Evolutionary conservation across 2,888 invertebrate genomes (phyloP).

Genomic region (Oasisia sp.): DNA sequence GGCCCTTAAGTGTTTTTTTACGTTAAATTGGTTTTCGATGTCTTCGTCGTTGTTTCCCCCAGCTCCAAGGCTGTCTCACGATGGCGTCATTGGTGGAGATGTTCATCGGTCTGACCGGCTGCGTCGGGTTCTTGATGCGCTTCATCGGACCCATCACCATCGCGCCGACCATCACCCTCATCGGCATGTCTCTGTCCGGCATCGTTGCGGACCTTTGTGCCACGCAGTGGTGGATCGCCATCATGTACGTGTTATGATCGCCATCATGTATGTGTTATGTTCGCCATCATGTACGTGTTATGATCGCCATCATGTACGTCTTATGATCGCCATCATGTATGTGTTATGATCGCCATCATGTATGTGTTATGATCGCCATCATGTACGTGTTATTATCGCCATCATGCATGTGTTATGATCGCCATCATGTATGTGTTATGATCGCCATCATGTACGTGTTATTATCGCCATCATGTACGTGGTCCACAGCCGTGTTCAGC

Average conservation of each 20-base stretch:
- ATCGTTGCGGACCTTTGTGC: slow-evolving; percentile 82
- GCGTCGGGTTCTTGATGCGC: slow-evolving; percentile 79
- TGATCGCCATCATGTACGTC: too few species aligned
- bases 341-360: too few species aligned
- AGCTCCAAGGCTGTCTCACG: slow-evolving; percentile 82
- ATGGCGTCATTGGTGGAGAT: slow-evolving; percentile 81
- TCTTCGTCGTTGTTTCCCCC: neutral
- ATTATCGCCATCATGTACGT: too few species aligned
- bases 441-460: too few species aligned
- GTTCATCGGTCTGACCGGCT: slow-evolving; percentile 76
- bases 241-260: too few species aligned
- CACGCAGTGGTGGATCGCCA: slow-evolving; percentile 86
- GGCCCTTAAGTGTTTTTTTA: neutral
- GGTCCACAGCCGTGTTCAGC: neutral
- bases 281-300: too few species aligned
- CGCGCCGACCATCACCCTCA: slow-evolving; percentile 78
- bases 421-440: too few species aligned
- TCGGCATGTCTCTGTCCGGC: slow-evolving; percentile 83
- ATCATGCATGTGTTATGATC: too few species aligned
- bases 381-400: too few species aligned
- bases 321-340: too few species aligned
- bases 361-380: too few species aligned
- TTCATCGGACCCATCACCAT: slow-evolving; percentile 86
- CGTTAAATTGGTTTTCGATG: neutral
- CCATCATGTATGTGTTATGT: too few species aligned